Base-by-base conservation (phyloP, 2,888 invertebrate genomes). In the Phalangium opilio region DNA sequence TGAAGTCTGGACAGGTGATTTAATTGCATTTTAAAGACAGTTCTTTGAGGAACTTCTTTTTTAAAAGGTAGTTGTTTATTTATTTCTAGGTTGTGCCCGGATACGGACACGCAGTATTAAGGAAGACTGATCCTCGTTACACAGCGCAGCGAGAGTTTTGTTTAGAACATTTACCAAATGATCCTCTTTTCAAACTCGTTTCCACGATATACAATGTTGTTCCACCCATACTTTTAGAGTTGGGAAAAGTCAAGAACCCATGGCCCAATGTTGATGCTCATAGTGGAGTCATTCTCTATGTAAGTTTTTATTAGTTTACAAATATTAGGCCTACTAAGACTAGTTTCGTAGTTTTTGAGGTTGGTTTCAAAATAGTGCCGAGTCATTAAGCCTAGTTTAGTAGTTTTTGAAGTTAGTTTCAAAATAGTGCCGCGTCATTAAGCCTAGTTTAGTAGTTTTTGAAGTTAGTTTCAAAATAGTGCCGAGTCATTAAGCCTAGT, bases 211-310 rank as follows among this genome's bases (percentile, higher is more conserved):
- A 86, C 77, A 86, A 90, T 68, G 77, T 91, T 44, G 89, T 89
- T 41, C 93, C 93, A 1, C 84, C 85, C 57, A 79, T 93, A 62
- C 79, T 93, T 40, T 75, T 83, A 59, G 87, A 89, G 69, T 82
- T 85, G 58, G 93, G 91, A 63, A 93, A 93, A 71, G 90, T 90
- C 50, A 86, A 90, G 76, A 93, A 93, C 76, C 93, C 93, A 53
- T 95, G 91, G 91, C 93, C 93, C 57, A 93, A 95, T 67, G 93
- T 95, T 59, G 93, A 95, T 71, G 90, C 93, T 18, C 91, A 93
- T 72, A 90, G 90, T 55, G 93, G 93, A 57, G 90, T 86, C 43
- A 75, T 89, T 43, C 73, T 89, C 58, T 85, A 85, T 78, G 84
- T 84, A 66, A 60, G 60, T n/a, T n/a, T n/a, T n/a, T n/a, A n/a